Conservation (phyloP, 2,113 vertebrate species). For the Thymallus thymallus region DNA sequence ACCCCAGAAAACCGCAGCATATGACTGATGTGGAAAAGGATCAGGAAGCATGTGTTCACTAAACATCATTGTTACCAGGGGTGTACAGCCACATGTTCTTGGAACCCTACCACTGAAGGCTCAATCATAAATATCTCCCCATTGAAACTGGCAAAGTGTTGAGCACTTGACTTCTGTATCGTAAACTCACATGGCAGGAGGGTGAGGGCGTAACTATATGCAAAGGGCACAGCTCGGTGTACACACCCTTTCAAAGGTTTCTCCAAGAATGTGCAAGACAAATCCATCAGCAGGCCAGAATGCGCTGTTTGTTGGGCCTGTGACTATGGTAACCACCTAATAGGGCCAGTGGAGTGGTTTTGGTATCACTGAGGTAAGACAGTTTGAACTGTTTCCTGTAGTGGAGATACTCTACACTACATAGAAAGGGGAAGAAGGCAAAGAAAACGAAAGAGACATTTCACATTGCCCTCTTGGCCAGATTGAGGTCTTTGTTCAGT, state of each 20-base stretch:
- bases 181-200: constrained; percentile 12
- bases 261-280: constrained; percentile 28
- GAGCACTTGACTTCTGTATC: constrained; percentile 14
- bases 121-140: not conserved
- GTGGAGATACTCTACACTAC: constrained; percentile 34
- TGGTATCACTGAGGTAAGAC: constrained; percentile 30
- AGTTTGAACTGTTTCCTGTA: constrained; percentile 20
- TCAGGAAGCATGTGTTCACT: not conserved
- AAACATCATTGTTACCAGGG: not conserved
- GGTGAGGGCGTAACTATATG: not conserved
- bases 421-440: constrained; percentile 42
- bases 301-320: constrained; percentile 52
- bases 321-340: constrained; percentile 48
- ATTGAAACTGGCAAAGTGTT: not conserved
- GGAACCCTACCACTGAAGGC: not conserved
- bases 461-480: too few species aligned
- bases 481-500: too few species aligned
- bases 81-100: constrained; percentile 8
- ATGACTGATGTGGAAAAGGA: too few species aligned
- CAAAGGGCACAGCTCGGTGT: constrained; percentile 2
- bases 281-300: constrained; percentile 28
- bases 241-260: constrained; percentile 16
- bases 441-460: constrained; percentile 19
- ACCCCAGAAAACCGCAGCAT: too few species aligned
- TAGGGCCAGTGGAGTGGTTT: constrained; percentile 34